phyloP scores from a whole-genome alignment of 2,797 vertebrate genomes.

The Takifugu ocellatus region DNA sequence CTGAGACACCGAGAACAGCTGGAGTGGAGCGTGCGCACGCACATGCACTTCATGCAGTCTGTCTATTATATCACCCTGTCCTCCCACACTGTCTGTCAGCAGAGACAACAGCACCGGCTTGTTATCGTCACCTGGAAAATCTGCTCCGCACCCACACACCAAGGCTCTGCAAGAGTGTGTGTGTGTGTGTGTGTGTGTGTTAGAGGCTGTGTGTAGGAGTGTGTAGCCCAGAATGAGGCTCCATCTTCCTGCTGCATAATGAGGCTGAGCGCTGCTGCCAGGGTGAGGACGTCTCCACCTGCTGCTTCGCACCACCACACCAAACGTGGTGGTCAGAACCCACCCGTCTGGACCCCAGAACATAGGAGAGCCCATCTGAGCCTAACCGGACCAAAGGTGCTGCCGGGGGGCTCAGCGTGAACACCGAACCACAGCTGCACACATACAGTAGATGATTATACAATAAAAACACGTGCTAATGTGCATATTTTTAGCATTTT shows the following conservation, averaged over 20 bases:
- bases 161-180: conserved; percentile 20
- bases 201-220: conserved; percentile 35
- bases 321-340: too few species aligned
- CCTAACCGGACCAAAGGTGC: too few species aligned
- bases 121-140: conserved; percentile 60
- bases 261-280: conserved; percentile 24
- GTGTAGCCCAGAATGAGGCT: conserved; percentile 27
- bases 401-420: too few species aligned
- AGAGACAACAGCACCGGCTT: conserved; percentile 52
- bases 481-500: too few species aligned
- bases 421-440: too few species aligned
- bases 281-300: conserved; percentile 14
- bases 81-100: conserved; percentile 60
- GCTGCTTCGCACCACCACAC: too few species aligned
- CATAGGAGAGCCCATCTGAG: too few species aligned
- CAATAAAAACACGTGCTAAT: too few species aligned
- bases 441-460: too few species aligned
- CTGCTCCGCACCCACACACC: conserved; percentile 40
- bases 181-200: conserved; percentile 11
- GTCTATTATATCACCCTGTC: conserved; percentile 24
- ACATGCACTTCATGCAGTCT: conserved; percentile 10
- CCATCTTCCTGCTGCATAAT: conserved; percentile 61
- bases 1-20: not conserved
- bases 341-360: too few species aligned
- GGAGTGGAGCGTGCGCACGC: not conserved